A percentile compares a stretch with the other conserved stretches of the same genome.
phyloP scores from a whole-genome alignment of 2,113 vertebrate species.

The Oplegnathus fasciatus region DNA sequence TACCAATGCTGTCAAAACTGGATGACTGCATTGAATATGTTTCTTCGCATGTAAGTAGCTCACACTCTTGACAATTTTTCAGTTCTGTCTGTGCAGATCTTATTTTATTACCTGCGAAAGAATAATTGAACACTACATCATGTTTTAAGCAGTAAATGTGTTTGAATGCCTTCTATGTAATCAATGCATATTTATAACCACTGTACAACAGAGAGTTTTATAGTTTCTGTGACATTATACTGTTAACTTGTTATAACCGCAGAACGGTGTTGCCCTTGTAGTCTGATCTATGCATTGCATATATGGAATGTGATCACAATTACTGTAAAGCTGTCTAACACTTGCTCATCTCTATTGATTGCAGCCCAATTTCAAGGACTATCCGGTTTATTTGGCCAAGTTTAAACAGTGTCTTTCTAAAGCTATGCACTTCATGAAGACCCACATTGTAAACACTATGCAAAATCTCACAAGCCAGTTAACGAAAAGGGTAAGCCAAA shows the following conservation, averaged over 20 bases:
- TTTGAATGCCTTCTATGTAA: neutral
- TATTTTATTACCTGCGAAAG: neutral
- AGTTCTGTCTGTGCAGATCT: conserved; percentile 7
- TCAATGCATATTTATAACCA: neutral
- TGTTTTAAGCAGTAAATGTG: neutral
- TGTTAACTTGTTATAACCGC: neutral
- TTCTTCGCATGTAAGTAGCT: conserved; percentile 93
- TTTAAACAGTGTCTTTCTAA: conserved; percentile 98
- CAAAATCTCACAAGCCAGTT: conserved; percentile 95
- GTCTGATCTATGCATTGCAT: neutral
- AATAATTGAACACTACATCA: neutral
- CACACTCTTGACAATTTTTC: neutral
- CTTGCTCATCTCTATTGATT: conserved; percentile 57
- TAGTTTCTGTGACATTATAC: neutral
- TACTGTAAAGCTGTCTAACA: conserved; percentile 17
- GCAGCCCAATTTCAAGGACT: conserved; percentile 98
- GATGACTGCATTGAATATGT: conserved; percentile 98
- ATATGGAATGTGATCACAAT: neutral
- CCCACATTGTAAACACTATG: conserved; percentile 92
- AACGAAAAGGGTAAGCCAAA: conserved; percentile 92
- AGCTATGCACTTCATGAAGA: conserved; percentile 98
- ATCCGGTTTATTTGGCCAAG: conserved; percentile 93
- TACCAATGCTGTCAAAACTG: conserved; percentile 96
- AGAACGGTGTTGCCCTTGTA: neutral
- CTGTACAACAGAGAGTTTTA: too few species aligned